Percentiles rank a stretch among this genome's conserved stretches.
phyloP scores from a whole-genome alignment of 2,797 vertebrate species.

The Staurois parvus region DNA sequence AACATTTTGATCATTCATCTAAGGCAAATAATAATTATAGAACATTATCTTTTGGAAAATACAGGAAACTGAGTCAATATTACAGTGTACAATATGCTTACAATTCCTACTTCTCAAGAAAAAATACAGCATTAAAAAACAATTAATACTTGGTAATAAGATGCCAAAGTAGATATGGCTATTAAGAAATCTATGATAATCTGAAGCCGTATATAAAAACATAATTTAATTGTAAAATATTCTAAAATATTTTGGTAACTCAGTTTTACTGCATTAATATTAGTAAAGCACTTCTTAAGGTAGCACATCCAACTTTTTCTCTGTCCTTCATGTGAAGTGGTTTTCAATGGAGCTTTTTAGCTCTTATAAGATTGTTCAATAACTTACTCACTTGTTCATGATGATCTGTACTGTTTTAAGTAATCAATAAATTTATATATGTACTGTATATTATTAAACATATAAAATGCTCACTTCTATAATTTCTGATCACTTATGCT shows the following conservation, averaged over 20 bases:
- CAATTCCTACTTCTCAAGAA: neutral
- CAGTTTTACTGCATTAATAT: neutral
- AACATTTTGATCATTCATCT: neutral
- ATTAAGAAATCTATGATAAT: neutral
- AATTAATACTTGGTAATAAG: neutral
- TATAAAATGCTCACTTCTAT: no score
- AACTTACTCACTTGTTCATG: neutral
- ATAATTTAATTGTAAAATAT: neutral
- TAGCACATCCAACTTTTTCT: neutral
- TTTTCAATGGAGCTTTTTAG: neutral
- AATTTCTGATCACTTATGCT: no score
- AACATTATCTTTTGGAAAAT: neutral
- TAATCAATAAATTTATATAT: neutral
- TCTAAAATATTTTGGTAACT: neutral
- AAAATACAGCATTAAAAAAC: neutral
- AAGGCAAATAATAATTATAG: slow-evolving; percentile 4
- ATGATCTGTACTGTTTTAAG: neutral
- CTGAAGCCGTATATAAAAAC: neutral
- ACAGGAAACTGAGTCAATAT: neutral
- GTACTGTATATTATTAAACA: neutral
- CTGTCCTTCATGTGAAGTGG: neutral
- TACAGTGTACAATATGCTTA: neutral
- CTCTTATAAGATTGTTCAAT: neutral
- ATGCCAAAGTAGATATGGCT: neutral
- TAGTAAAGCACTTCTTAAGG: neutral